These are phyloP conservation scores for Tridacna crocea DNA, from an alignment of 2,888 invertebrate genomes.

Conservation along the genomic window DNA sequence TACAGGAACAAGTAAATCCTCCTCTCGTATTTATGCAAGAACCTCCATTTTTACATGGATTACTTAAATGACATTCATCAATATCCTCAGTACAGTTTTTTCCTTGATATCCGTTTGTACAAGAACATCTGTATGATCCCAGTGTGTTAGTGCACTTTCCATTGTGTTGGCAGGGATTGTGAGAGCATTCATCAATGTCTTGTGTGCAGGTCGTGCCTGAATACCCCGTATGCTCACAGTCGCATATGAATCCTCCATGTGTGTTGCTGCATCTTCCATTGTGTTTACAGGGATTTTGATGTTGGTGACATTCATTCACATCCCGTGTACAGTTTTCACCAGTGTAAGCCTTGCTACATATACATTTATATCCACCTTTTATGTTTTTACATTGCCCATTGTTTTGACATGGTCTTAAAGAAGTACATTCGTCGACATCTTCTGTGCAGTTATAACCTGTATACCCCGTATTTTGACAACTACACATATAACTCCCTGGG, in stretches of 20 bases:
- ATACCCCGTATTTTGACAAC: conserved; percentile 11
- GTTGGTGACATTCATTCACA: neutral
- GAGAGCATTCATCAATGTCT: neutral
- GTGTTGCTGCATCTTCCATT: neutral
- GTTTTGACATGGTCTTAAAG: conserved; percentile 1
- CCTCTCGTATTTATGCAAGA: conserved; percentile 6
- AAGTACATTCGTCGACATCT: conserved; percentile 3
- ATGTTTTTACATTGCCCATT: neutral
- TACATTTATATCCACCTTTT: neutral
- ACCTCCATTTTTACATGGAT: conserved; percentile 5
- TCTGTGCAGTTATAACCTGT: conserved; percentile 17
- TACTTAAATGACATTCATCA: conserved; percentile 28
- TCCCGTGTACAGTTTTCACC: conserved; percentile 1
- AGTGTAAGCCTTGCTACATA: neutral
- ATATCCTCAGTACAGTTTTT: conserved; percentile 36
- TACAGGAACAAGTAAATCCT: neutral
- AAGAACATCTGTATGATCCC: conserved; percentile 13
- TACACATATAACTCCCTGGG: neutral
- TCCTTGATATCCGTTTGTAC: neutral
- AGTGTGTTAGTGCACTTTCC: conserved; percentile 28
- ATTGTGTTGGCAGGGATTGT: neutral
- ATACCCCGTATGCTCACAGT: neutral
- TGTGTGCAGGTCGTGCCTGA: neutral
- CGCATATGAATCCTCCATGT: neutral
- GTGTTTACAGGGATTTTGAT: neutral